Evolutionary conservation across 2,888 invertebrate genomes (phyloP).

Genomic region (Tetrapedia diversipes): DNA sequence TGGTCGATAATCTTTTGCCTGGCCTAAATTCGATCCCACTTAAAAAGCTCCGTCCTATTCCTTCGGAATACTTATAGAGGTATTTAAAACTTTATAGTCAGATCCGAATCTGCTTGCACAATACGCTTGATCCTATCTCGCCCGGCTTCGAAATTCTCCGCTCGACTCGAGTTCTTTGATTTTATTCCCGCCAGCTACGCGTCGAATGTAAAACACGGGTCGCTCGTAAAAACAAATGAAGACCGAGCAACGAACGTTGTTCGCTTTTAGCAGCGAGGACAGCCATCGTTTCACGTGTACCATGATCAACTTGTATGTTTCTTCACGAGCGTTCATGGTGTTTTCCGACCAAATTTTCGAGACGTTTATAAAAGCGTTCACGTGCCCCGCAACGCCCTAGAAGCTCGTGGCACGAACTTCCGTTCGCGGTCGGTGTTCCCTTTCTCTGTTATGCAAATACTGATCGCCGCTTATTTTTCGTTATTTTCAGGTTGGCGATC

Average conservation of each 20-base stretch:
- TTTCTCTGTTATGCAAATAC: constrained; percentile 38
- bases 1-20: no score
- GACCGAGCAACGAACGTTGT: constrained; percentile 28
- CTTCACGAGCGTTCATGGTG: neutral
- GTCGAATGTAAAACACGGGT: constrained; percentile 7
- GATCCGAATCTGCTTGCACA: no score
- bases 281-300: constrained; percentile 19
- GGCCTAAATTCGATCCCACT: no score
- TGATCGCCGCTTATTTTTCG: constrained; percentile 47
- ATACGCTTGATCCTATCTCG: no score
- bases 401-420: neutral
- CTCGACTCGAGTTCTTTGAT: no score
- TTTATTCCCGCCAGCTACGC: neutral
- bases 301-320: constrained; percentile 21
- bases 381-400: neutral
- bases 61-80: no score
- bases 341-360: neutral
- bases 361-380: neutral
- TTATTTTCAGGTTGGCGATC: constrained; percentile 67
- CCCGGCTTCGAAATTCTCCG: no score
- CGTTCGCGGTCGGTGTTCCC: neutral
- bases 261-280: constrained; percentile 61
- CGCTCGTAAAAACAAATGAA: constrained; percentile 37
- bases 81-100: no score
- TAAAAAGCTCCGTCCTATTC: no score